phyloP scores from a whole-genome alignment of 2,797 vertebrate genomes.

The Aeoliscus strigatus region DNA sequence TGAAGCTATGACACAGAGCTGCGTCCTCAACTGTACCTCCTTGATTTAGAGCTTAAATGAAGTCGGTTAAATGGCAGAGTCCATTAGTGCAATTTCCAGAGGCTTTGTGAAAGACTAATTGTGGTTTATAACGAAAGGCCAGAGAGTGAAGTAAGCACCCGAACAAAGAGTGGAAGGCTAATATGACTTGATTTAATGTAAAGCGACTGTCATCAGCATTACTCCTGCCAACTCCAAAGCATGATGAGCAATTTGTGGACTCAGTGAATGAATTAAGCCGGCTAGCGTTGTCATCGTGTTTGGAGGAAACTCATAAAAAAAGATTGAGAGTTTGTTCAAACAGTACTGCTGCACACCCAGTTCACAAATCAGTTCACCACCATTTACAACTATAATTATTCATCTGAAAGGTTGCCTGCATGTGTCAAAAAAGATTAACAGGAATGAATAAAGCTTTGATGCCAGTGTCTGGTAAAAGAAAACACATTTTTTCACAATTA shows the following conservation, averaged over 20 bases:
- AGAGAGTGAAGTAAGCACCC: constrained; percentile 32
- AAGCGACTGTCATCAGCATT: constrained; percentile 48
- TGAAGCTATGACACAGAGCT: constrained; percentile 55
- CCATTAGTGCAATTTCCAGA: constrained; percentile 68
- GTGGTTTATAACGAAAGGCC: constrained; percentile 53
- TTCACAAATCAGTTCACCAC: too few species aligned
- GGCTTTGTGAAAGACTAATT: constrained; percentile 73
- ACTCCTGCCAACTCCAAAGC: constrained; percentile 44
- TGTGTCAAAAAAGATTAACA: too few species aligned
- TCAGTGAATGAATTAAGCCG: constrained; percentile 6
- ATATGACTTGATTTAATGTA: constrained; percentile 57
- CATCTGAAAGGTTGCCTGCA: too few species aligned
- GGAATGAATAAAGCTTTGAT: too few species aligned
- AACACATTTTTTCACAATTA: too few species aligned
- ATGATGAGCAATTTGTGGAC: constrained; percentile 28
- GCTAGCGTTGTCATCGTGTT: constrained; percentile 1
- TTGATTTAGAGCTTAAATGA: constrained; percentile 68
- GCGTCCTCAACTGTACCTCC: constrained; percentile 41
- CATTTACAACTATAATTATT: too few species aligned
- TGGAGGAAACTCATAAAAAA: constrained; percentile 10
- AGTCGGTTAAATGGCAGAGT: constrained; percentile 59
- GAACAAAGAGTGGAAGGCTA: constrained; percentile 23
- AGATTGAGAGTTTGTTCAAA: constrained; percentile 11
- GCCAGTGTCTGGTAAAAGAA: too few species aligned
- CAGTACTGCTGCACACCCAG: too few species aligned